Evolutionary conservation across 2,888 invertebrate species (phyloP).

Genomic region (Gortyna flavago): DNA sequence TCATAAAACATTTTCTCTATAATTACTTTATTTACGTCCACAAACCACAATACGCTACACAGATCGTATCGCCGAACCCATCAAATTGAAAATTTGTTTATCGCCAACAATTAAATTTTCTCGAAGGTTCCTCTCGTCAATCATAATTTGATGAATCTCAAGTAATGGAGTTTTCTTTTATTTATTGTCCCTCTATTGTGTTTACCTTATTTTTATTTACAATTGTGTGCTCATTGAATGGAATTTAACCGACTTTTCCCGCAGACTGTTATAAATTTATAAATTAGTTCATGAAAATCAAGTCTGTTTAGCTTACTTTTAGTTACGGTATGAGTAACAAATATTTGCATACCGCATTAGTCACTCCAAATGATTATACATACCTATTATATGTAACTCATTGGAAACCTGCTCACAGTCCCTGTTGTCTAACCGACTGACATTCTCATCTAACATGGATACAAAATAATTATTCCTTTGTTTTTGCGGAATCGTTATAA

Average conservation of each 20-base stretch:
- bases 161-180: constrained; percentile 46
- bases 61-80: constrained; percentile 36
- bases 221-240: constrained; percentile 2
- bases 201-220: constrained; percentile 26
- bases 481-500: constrained; percentile 45
- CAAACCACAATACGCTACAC: constrained; percentile 31
- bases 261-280: not conserved
- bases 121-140: constrained; percentile 39
- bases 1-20: constrained; percentile 20
- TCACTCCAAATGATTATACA: constrained; percentile 37
- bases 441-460: constrained; percentile 37
- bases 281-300: constrained; percentile 25
- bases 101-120: constrained; percentile 48
- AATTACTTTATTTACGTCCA: constrained; percentile 26
- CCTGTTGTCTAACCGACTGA: constrained; percentile 35
- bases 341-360: constrained; percentile 45
- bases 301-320: constrained; percentile 15
- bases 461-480: constrained; percentile 45
- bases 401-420: constrained; percentile 40
- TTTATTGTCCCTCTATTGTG: constrained; percentile 16
- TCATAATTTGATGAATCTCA: constrained; percentile 55
- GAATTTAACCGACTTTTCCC: not conserved
- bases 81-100: constrained; percentile 54
- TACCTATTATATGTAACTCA: constrained; percentile 20
- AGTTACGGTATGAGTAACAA: constrained; percentile 31